Evolutionary conservation across 2,888 invertebrate species (phyloP), one percentile per base, ranked within the genome.

Genomic region (Hypomecis punctinalis): DNA sequence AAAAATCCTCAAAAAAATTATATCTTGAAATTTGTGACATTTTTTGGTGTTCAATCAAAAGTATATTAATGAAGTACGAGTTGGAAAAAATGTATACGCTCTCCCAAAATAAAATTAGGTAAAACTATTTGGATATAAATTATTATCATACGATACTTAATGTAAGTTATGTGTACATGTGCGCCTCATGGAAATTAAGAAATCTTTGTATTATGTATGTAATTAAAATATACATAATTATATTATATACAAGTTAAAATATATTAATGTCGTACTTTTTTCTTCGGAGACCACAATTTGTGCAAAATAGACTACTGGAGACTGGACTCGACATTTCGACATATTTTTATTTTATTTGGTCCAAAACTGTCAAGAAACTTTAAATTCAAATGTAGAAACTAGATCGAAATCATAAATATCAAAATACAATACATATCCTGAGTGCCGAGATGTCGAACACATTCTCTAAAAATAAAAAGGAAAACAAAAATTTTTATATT

Each of bases 21-120:
- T 88, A 89, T 91, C 91, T 91, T 90, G 87, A 91, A 88, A 86
- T 87, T 90, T 90, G 89, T 90, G 89, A 89, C 90, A 88, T 88
- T 88, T 90, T 91, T 92, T 89, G 92, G 93, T 93, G 93, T 93
- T 93, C 90, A 90, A 88, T 88, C 88, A 83, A 88, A 91, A 89
- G 75, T 90, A 89, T 89, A 88, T 88, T 86, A 88, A 86, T 86
- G 85, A 76, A 89, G 86, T 89, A 90, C 85, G 89, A 89, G 83
- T 84, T 85, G 86, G 74, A 85, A 83, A 86, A 84, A 90, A 89
- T 92, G 92, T 93, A 92, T 93, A 93, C 92, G 92, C 92, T 92
- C 91, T 91, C 92, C 87, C 88, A 85, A 79, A 86, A 85, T 88
- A 89, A 91, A 88, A 82, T 90, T 91, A 91, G 89, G 88, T 89